phyloP scores from a whole-genome alignment of 2,888 invertebrate genomes.

The Trachelus troglodyta region DNA sequence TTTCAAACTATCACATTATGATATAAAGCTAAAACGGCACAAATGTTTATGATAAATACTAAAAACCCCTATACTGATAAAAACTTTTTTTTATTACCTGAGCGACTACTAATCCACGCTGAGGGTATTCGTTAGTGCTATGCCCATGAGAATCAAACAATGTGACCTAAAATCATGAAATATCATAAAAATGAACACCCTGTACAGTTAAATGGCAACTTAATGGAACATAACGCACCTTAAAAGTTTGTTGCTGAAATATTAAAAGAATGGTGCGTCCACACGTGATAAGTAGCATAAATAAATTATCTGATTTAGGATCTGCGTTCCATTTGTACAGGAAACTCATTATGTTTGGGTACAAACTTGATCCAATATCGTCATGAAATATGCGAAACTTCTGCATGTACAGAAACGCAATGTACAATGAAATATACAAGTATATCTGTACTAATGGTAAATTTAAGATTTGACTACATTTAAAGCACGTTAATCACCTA shows the following conservation, averaged over 20 bases:
- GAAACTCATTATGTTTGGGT: slow-evolving; percentile 63
- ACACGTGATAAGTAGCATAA: slow-evolving; percentile 68
- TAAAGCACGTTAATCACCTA: slow-evolving; percentile 28
- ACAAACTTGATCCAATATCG: slow-evolving; percentile 63
- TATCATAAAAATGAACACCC: neutral
- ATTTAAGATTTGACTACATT: neutral
- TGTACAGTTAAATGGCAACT: too few relatives aligned
- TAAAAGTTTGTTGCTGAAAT: slow-evolving; percentile 65
- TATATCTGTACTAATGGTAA: neutral
- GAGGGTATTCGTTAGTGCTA: slow-evolving; percentile 49
- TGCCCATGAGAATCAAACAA: slow-evolving; percentile 69
- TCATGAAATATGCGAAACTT: slow-evolving; percentile 67
- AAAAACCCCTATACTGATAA: too few relatives aligned
- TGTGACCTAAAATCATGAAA: slow-evolving; percentile 59
- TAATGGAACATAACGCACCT: slow-evolving; percentile 36
- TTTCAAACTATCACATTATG: neutral
- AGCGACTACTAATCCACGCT: slow-evolving; percentile 68
- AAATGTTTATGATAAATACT: neutral
- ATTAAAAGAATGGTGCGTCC: slow-evolving; percentile 69
- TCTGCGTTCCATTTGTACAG: slow-evolving; percentile 65
- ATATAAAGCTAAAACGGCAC: neutral
- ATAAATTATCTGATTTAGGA: slow-evolving; percentile 63
- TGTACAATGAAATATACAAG: neutral
- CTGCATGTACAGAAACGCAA: slow-evolving; percentile 47
- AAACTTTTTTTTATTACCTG: slow-evolving; percentile 49